Evolutionary conservation across 1,140 invertebrate genomes (phyloP).

Genomic region (Pomacea maculata): DNA sequence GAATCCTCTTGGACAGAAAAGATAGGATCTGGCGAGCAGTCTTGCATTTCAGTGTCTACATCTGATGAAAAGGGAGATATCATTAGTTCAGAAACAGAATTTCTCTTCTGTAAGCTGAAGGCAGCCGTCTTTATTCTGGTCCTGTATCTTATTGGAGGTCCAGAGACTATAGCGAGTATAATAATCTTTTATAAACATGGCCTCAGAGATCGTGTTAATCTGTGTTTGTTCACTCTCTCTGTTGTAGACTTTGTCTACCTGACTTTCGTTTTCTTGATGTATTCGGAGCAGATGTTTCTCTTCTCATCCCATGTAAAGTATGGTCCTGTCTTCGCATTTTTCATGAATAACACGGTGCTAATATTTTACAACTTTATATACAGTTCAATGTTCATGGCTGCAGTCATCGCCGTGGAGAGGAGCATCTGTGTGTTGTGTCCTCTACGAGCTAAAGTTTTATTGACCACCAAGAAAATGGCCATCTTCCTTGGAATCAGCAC

Average conservation of each 20-base stretch:
- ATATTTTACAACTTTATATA: neutral
- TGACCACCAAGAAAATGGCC: neutral
- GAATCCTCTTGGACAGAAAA: too few relatives aligned
- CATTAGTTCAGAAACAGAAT: too few relatives aligned
- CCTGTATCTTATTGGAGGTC: constrained; percentile 1
- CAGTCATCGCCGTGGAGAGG: neutral
- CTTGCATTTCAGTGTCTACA: too few relatives aligned
- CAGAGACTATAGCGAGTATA: neutral
- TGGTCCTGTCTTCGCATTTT: neutral
- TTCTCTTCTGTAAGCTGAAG: too few relatives aligned
- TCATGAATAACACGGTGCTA: neutral
- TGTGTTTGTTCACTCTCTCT: neutral
- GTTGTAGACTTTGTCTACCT: neutral
- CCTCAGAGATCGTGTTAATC: neutral
- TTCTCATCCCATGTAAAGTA: neutral
- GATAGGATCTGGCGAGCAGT: too few relatives aligned
- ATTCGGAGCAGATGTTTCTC: neutral
- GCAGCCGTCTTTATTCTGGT: neutral
- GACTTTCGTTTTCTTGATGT: neutral
- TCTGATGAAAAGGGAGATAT: too few relatives aligned
- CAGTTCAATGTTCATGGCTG: neutral
- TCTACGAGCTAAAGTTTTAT: neutral
- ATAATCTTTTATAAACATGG: constrained; percentile 9
- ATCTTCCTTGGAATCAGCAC: neutral
- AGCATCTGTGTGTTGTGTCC: constrained; percentile 2